Percentiles rank a stretch among this genome's conserved stretches.
Evolutionary conservation across 2,888 invertebrate genomes (phyloP).

Genomic region (Sphaerophoria taeniata): DNA sequence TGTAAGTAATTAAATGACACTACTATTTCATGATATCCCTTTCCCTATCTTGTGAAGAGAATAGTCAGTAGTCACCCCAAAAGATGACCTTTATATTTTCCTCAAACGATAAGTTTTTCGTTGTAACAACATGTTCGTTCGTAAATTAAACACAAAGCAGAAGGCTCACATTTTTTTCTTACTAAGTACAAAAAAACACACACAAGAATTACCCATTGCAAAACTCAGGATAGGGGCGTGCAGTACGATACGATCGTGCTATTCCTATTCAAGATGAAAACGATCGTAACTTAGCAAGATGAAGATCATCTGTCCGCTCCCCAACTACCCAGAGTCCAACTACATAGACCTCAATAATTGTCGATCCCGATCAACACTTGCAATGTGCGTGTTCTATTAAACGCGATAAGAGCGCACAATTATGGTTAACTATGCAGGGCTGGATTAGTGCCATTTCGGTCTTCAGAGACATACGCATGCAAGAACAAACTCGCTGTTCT

Average conservation of each 20-base stretch:
- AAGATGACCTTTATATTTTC: constrained; percentile 66
- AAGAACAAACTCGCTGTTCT: no score
- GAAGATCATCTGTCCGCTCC: constrained; percentile 60
- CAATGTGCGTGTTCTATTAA: constrained; percentile 61
- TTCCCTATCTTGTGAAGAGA: constrained; percentile 44
- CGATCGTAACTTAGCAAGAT: constrained; percentile 45
- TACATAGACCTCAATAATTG: constrained; percentile 51
- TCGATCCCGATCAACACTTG: constrained; percentile 70
- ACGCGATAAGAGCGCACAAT: constrained; percentile 19
- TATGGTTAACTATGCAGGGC: constrained; percentile 1
- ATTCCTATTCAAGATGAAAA: constrained; percentile 35
- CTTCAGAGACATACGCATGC: neutral
- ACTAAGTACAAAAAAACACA: constrained; percentile 25
- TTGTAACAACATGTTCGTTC: constrained; percentile 11
- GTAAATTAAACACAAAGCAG: constrained; percentile 24
- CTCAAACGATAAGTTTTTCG: constrained; percentile 59
- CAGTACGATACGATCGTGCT: neutral
- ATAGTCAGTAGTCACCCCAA: constrained; percentile 52
- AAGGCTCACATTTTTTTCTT: constrained; percentile 41
- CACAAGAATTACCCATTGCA: constrained; percentile 57
- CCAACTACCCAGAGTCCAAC: constrained; percentile 42
- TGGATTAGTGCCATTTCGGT: neutral
- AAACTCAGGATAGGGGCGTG: no score
- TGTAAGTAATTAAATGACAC: constrained; percentile 16
- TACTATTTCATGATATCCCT: constrained; percentile 44